phyloP scores from a whole-genome alignment of 1,140 invertebrate genomes.

The Drosophila truncata region DNA sequence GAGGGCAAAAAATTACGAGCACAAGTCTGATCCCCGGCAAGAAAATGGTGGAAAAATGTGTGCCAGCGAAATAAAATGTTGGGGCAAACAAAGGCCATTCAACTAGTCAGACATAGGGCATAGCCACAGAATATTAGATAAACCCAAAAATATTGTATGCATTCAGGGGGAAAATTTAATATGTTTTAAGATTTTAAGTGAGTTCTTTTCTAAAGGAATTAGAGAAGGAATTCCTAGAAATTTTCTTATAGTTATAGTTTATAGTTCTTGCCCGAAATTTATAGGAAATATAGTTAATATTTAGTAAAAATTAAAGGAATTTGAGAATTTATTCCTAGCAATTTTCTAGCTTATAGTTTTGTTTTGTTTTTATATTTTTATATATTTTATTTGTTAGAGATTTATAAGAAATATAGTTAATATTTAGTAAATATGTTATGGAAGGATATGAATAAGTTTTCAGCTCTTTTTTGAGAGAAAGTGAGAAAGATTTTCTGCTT shows the following conservation, averaged over 20 bases:
- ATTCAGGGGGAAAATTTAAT: neutral
- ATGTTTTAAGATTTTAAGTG: neutral
- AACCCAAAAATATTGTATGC: neutral
- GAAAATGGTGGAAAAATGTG: slow-evolving; percentile 20
- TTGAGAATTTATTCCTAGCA: neutral
- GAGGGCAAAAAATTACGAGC: slow-evolving; percentile 10
- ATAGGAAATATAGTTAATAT: neutral
- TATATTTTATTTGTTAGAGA: neutral
- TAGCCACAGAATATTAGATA: neutral
- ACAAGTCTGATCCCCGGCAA: slow-evolving; percentile 15
- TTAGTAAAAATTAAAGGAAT: too few relatives aligned
- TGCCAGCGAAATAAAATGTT: slow-evolving; percentile 17
- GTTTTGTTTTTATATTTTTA: neutral
- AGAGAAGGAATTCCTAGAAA: neutral
- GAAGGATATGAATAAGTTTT: too few relatives aligned
- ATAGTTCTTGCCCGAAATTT: neutral
- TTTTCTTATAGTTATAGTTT: neutral
- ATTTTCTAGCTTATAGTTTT: neutral
- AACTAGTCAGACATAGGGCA: slow-evolving; percentile 8
- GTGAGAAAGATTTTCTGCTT: too few relatives aligned
- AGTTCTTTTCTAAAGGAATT: neutral
- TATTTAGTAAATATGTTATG: too few relatives aligned
- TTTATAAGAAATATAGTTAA: neutral
- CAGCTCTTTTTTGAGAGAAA: neutral
- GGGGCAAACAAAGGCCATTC: slow-evolving; percentile 15